Conservation (phyloP, 2,113 vertebrate species). For the Apteryx mantelli region DNA sequence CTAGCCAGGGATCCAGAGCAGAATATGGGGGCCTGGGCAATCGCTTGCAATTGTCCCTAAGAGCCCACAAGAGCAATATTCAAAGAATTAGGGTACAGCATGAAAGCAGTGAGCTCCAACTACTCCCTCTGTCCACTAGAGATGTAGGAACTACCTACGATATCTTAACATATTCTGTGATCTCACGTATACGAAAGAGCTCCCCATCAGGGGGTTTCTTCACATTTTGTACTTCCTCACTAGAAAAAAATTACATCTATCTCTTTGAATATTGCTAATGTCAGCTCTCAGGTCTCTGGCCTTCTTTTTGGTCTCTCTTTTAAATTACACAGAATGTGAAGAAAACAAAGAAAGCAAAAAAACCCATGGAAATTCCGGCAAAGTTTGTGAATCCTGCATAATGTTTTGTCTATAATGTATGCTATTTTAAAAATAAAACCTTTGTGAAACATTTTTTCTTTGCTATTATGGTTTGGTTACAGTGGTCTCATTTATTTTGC, state of each 20-base stretch:
- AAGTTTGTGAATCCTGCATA: background rate
- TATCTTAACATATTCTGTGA: background rate
- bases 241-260: background rate
- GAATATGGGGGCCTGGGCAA: background rate
- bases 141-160: background rate
- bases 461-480: background rate
- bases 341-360: background rate
- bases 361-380: background rate
- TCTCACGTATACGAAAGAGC: rapidly evolving
- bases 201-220: rapidly evolving
- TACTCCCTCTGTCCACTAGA: background rate
- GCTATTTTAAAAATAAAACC: background rate
- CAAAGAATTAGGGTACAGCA: background rate
- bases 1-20: background rate
- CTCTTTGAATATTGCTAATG: background rate
- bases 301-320: background rate
- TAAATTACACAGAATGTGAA: background rate
- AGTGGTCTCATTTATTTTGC: background rate
- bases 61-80: background rate
- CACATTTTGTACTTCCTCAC: background rate
- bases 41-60: too few species aligned
- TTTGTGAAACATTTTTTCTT: background rate
- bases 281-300: background rate
- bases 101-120: rapidly evolving
- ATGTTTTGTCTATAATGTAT: background rate